These are phyloP conservation scores for Eutolmus rufibarbis DNA, from an alignment of 2,888 invertebrate species.

Conservation along the genomic window DNA sequence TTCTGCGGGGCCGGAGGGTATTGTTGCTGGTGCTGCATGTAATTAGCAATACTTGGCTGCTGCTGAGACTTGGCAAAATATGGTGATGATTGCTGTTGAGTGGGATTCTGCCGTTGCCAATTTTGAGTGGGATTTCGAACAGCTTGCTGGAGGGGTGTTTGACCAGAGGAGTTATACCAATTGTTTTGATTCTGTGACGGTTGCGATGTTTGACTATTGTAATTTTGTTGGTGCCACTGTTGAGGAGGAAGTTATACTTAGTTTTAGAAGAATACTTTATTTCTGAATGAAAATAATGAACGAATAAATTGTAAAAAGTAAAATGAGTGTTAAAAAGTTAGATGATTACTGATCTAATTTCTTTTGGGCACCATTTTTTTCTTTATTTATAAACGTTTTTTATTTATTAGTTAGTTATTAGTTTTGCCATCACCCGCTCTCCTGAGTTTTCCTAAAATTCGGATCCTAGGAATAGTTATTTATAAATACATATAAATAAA, in stretches of 20 bases:
- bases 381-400: too few relatives aligned
- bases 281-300: neutral
- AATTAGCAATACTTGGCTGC: constrained; percentile 39
- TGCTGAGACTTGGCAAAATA: constrained; percentile 4
- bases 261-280: neutral
- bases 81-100: neutral
- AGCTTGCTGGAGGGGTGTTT: neutral
- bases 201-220: neutral
- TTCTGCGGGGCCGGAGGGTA: constrained; percentile 31
- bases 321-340: neutral
- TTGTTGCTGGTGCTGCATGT: constrained; percentile 44
- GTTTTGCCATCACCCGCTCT: too few relatives aligned
- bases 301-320: neutral
- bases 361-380: too few relatives aligned
- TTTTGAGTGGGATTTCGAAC: neutral
- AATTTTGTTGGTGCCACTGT: neutral
- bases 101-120: constrained; percentile 10
- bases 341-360: too few relatives aligned
- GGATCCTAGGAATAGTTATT: too few relatives aligned
- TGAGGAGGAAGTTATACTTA: neutral
- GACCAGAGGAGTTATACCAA: neutral
- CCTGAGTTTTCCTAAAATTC: too few relatives aligned
- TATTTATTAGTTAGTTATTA: too few relatives aligned
- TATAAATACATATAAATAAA: too few relatives aligned
- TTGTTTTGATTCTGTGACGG: neutral